Evolutionary conservation across 2,888 invertebrate genomes (phyloP).

Genomic region (Lasiommata megera): DNA sequence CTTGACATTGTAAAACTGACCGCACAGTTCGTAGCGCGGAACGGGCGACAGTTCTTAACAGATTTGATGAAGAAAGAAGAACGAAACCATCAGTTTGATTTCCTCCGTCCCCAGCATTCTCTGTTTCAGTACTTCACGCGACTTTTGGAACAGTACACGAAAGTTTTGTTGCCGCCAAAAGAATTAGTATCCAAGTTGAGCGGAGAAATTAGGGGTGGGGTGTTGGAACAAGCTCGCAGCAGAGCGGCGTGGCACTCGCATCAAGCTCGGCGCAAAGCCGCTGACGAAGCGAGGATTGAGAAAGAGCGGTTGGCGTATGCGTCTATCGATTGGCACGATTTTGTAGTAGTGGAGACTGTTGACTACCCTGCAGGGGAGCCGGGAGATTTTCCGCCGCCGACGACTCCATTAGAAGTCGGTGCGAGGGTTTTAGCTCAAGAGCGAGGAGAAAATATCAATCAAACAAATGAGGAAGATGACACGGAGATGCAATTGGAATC

Average conservation of each 20-base stretch:
- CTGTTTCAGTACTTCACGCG: slow-evolving; percentile 99
- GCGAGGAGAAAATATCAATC: slow-evolving; percentile 85
- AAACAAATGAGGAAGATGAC: slow-evolving; percentile 80
- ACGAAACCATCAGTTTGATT: slow-evolving; percentile 99
- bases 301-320: slow-evolving; percentile 97
- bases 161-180: slow-evolving; percentile 97
- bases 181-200: slow-evolving; percentile 90
- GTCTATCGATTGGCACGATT: slow-evolving; percentile 99
- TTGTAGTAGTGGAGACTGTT: slow-evolving; percentile 99
- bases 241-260: slow-evolving; percentile 98
- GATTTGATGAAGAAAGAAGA: slow-evolving; percentile 99
- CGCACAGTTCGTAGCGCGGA: slow-evolving; percentile 99
- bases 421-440: slow-evolving; percentile 93
- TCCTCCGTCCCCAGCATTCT: slow-evolving; percentile 98
- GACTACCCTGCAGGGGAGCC: slow-evolving; percentile 98
- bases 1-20: slow-evolving; percentile 99
- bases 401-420: slow-evolving; percentile 98
- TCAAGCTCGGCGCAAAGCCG: slow-evolving; percentile 94
- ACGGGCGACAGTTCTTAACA: slow-evolving; percentile 98
- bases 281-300: slow-evolving; percentile 97
- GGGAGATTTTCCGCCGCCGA: slow-evolving; percentile 98
- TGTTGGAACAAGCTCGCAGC: slow-evolving; percentile 94
- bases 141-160: slow-evolving; percentile 98
- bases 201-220: slow-evolving; percentile 87
- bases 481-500: slow-evolving; percentile 96